These are phyloP conservation scores for Ctena decussata DNA, from an alignment of 2,888 invertebrate species.

Conservation along the genomic window DNA sequence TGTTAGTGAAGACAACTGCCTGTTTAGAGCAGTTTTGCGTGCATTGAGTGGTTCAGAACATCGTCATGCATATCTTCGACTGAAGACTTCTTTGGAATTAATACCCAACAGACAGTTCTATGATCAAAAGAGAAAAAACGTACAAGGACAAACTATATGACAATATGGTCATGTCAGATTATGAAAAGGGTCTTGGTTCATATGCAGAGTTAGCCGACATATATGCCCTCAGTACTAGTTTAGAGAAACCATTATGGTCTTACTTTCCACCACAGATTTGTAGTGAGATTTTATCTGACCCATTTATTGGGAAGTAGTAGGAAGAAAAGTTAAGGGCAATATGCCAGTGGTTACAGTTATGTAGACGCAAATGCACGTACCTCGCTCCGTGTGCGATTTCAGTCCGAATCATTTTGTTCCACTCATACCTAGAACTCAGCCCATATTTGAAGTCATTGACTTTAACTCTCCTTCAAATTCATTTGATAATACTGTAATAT, in stretches of 20 bases:
- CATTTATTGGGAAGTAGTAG: neutral
- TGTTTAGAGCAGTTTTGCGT: constrained; percentile 14
- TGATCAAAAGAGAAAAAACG: constrained; percentile 1
- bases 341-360: neutral
- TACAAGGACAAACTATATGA: constrained; percentile 14
- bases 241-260: constrained; percentile 11
- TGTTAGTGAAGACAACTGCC: constrained; percentile 25
- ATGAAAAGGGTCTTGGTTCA: neutral
- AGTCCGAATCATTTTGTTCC: neutral
- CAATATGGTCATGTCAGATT: constrained; percentile 13
- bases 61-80: constrained; percentile 2
- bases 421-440: neutral
- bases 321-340: neutral
- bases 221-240: constrained; percentile 24
- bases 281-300: constrained; percentile 9
- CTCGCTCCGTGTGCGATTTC: neutral
- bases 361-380: neutral
- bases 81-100: constrained; percentile 19
- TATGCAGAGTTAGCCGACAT: constrained; percentile 29
- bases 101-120: constrained; percentile 10
- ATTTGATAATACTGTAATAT: neutral
- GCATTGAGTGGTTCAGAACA: constrained; percentile 3
- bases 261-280: constrained; percentile 14
- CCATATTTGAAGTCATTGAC: neutral
- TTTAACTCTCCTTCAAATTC: neutral